Conservation (phyloP, 2,797 vertebrate genomes). For the Brachyalestes nurse region DNA sequence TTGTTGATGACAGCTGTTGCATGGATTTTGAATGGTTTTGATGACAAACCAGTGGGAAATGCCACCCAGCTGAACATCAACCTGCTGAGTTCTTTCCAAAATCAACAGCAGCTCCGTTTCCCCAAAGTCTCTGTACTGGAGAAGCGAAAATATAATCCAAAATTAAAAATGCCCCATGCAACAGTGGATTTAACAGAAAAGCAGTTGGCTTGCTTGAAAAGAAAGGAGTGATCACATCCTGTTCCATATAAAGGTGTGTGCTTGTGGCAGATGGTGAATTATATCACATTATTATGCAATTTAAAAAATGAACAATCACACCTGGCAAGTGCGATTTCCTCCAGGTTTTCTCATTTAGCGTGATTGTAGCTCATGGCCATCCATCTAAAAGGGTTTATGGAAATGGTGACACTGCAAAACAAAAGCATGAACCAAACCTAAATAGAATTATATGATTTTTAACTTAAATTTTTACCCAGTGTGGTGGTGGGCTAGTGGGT, state of each 20-base stretch:
- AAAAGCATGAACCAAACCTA: background rate
- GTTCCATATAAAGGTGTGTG: background rate
- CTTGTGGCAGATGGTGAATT: background rate
- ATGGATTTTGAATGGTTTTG: background rate
- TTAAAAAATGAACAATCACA: background rate
- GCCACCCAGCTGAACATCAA: background rate
- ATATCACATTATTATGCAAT: background rate
- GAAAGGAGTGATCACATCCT: background rate
- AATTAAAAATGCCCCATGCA: background rate
- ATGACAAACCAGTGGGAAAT: conserved; percentile 8
- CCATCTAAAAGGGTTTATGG: background rate
- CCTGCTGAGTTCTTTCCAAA: background rate
- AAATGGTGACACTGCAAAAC: background rate
- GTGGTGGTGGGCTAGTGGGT: no score
- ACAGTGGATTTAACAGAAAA: background rate
- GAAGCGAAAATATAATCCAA: background rate
- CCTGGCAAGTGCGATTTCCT: background rate
- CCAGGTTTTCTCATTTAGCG: background rate
- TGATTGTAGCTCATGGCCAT: background rate
- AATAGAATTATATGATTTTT: no score
- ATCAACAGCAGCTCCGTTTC: background rate
- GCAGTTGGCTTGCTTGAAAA: background rate
- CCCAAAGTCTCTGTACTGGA: background rate
- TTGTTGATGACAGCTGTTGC: background rate
- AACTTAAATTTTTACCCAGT: no score